phyloP scores from a whole-genome alignment of 2,888 invertebrate species.

The Rhyacophila evoluta region DNA sequence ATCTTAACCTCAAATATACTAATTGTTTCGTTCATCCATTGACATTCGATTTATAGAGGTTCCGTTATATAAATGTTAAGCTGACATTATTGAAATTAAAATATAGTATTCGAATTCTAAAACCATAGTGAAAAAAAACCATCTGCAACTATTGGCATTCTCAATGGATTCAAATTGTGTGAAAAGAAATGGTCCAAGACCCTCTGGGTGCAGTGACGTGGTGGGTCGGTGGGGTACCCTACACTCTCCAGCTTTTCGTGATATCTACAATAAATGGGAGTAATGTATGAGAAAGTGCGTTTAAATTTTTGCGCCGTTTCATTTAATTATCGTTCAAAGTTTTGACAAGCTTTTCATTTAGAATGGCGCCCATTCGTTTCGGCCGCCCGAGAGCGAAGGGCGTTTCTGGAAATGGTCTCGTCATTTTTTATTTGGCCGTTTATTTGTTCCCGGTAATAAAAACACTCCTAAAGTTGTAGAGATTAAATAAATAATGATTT shows the following conservation, averaged over 20 bases:
- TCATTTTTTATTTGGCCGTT: conserved; percentile 34
- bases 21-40: no score
- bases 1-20: no score
- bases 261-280: conserved; percentile 54
- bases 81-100: no score
- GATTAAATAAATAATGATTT: conserved; percentile 16
- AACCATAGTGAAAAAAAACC: no score
- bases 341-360: conserved; percentile 54
- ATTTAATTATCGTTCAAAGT: conserved; percentile 56
- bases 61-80: no score
- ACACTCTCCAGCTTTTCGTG: conserved; percentile 48
- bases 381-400: conserved; percentile 39
- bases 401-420: conserved; percentile 29
- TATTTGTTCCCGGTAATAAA: conserved; percentile 23
- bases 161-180: not conserved
- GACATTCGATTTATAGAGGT: no score
- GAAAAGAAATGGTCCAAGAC: not conserved
- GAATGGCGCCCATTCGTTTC: conserved; percentile 43
- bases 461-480: conserved; percentile 22
- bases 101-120: no score
- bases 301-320: conserved; percentile 54
- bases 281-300: conserved; percentile 53
- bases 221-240: conserved; percentile 23
- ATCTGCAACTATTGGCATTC: no score
- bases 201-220: conserved; percentile 1